Evolutionary conservation across 2,113 vertebrate species (phyloP).

Genomic region (Microcebus griseorufus): DNA sequence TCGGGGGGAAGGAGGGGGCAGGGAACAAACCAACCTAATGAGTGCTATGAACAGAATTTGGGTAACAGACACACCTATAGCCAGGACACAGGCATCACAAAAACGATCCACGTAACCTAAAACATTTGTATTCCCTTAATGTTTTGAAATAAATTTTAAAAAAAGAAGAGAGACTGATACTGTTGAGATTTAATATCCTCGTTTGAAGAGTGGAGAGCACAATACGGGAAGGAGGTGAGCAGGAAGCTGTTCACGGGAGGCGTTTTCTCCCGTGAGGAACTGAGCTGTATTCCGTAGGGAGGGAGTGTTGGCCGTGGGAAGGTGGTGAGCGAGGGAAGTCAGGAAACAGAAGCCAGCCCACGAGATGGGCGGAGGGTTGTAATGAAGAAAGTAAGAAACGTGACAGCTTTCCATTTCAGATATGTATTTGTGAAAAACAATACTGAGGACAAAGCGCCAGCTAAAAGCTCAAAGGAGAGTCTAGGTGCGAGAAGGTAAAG

Average conservation of each 20-base stretch:
- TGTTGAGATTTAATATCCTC: background rate
- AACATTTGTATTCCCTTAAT: no score
- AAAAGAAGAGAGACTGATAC: no score
- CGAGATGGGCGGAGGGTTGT: background rate
- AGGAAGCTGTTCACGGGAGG: background rate
- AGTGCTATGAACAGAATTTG: no score
- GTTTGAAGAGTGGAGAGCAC: background rate
- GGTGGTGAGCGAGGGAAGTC: no score
- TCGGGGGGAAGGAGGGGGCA: fast-evolving
- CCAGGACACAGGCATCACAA: no score
- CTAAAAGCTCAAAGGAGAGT: background rate
- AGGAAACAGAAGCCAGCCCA: background rate
- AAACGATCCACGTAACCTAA: no score
- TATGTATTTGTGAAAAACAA: background rate
- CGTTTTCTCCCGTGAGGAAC: background rate
- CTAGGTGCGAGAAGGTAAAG: background rate
- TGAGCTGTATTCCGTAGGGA: background rate
- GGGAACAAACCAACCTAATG: no score
- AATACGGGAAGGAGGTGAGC: background rate
- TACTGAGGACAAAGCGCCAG: background rate
- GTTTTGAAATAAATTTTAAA: no score
- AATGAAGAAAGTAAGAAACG: background rate
- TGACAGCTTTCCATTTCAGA: background rate
- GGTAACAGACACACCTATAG: no score
- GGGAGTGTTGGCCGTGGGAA: background rate